Evolutionary conservation across 2,888 invertebrate genomes (phyloP), one percentile per base, ranked within the genome.

Genomic region (Teleogryllus oceanicus): DNA sequence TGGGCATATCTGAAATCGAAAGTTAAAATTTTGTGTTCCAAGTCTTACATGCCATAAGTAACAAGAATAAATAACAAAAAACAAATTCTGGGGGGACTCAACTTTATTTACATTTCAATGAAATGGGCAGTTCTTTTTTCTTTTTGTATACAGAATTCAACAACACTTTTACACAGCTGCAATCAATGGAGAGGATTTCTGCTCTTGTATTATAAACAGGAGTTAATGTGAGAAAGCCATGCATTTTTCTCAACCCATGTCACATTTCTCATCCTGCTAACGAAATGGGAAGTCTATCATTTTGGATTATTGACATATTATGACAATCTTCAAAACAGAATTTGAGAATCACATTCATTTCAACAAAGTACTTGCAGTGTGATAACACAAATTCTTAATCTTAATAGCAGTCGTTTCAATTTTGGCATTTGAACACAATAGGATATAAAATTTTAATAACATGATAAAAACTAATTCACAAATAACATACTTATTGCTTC

Each of bases 71-170:
- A 37, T 37, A 37, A 37, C 1, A 37, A 37, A 37, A 37, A 37
- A 37, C 37, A 5, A 37, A 37, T 37, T 37, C 37, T 37, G 37
- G 78, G 81, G 81, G 79, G 51, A 78, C 74, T 79, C 77, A 81
- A 82, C 79, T 79, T 82, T 82, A 82, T 82, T 80, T 82, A 82
- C 82, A 82, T 75, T 80, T 82, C 80, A 79, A 78, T 80, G 78
- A 81, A 81, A 80, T 79, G 75, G 79, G 79, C 79, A 81, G 75
- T 79, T 50, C 78, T 80, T 78, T 75, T 74, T 76, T 37, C 37
- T 78, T 78, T 77, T 80, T 81, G 80, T 79, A 80, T 81, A 81
- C 80, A 81, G 79, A 78, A 81, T 81, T 80, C 75, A 81, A 81
- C 81, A 81, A 81, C 80, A 81, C 78, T 80, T 81, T 77, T 80